phyloP scores from a whole-genome alignment of 2,888 invertebrate genomes.

The Tachystola acroxantha region DNA sequence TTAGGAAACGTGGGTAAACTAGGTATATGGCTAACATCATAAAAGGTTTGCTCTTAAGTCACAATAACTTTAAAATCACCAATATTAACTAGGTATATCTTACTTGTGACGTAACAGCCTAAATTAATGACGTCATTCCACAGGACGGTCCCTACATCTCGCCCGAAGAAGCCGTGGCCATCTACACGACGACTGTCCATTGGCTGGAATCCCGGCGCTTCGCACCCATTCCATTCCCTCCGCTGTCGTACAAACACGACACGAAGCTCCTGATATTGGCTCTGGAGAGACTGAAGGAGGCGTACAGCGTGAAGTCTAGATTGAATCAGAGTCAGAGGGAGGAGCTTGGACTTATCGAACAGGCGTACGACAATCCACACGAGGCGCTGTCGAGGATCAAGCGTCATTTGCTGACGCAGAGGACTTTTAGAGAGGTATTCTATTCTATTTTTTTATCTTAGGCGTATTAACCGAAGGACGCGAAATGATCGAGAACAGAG shows the following conservation, averaged over 20 bases:
- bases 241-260: slow-evolving; percentile 99
- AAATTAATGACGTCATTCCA: no score
- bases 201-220: slow-evolving; percentile 99
- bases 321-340: slow-evolving; percentile 99
- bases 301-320: slow-evolving; percentile 97
- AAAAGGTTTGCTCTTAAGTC: no score
- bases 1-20: no score
- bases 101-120: no score
- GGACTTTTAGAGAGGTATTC: slow-evolving; percentile 98
- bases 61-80: no score
- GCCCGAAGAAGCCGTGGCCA: slow-evolving; percentile 99
- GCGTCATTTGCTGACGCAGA: slow-evolving; percentile 97
- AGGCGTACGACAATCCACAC: slow-evolving; percentile 99
- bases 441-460: no score
- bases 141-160: slow-evolving; percentile 99
- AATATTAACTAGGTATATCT: no score
- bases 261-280: slow-evolving; percentile 98
- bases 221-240: slow-evolving; percentile 99
- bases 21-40: no score
- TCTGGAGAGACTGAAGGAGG: slow-evolving; percentile 96
- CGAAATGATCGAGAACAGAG: no score
- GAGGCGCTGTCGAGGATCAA: slow-evolving; percentile 99
- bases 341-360: slow-evolving; percentile 98
- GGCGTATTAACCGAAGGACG: no score
- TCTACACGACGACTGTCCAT: slow-evolving; percentile 99